Percentiles rank a stretch among this genome's conserved stretches.
Conservation (phyloP, 2,113 vertebrate species). For the Pristiophorus japonicus region DNA sequence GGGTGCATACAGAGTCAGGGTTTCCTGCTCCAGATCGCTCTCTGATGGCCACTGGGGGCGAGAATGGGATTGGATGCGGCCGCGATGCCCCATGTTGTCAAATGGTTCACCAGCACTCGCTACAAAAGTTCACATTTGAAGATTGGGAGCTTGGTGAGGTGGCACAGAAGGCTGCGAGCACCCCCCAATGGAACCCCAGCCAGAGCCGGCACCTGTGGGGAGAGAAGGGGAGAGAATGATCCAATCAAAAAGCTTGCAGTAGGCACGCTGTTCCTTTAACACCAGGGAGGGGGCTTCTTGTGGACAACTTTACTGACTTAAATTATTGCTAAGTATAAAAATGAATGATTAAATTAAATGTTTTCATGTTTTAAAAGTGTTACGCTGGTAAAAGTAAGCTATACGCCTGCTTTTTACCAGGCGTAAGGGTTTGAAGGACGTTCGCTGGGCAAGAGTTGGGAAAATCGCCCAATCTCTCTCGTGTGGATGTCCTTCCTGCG, state of each 20-base stretch:
- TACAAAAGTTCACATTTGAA: neutral
- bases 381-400: too few species aligned
- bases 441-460: too few species aligned
- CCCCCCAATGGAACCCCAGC: neutral
- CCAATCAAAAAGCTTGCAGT: neutral
- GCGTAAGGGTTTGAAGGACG: too few species aligned
- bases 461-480: too few species aligned
- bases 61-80: neutral
- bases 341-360: too few species aligned
- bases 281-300: neutral
- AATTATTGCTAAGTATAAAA: too few species aligned
- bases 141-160: neutral
- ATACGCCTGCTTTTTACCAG: too few species aligned
- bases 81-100: neutral
- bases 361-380: too few species aligned
- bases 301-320: neutral
- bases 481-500: too few species aligned
- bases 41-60: neutral
- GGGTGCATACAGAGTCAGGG: too few species aligned
- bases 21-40: neutral
- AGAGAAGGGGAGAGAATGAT: neutral
- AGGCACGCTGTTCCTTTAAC: neutral
- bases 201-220: neutral
- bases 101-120: neutral
- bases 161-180: too few species aligned